Evolutionary conservation across 2,797 vertebrate genomes (phyloP).

Genomic region (Cryptoblepharus egeriae): DNA sequence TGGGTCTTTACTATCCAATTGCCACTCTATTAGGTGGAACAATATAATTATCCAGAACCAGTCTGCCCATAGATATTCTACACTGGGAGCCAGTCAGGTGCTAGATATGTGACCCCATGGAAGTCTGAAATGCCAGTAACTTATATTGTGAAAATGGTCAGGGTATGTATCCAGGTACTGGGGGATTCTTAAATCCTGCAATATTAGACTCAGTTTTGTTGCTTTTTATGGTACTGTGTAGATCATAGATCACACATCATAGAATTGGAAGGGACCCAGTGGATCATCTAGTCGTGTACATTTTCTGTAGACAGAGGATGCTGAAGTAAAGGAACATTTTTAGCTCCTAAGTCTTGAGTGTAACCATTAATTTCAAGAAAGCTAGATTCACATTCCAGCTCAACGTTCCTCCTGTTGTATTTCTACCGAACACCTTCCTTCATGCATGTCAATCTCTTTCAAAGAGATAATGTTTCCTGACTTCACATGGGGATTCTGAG

Average conservation of each 20-base stretch:
- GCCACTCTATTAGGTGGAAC: too few relatives aligned
- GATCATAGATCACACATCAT: too few relatives aligned
- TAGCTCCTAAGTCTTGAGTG: not conserved
- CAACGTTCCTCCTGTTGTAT: constrained; percentile 56
- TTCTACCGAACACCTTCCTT: constrained; percentile 28
- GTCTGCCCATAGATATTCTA: too few relatives aligned
- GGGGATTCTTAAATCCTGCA: not conserved
- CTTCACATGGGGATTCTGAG: not conserved
- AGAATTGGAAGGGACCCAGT: too few relatives aligned
- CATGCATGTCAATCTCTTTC: constrained; percentile 21
- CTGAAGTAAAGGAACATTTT: not conserved
- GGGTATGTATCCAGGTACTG: not conserved
- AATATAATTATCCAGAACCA: too few relatives aligned
- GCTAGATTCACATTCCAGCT: constrained; percentile 35
- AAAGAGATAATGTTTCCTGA: constrained; percentile 14
- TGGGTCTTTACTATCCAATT: too few relatives aligned
- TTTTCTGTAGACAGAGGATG: not conserved
- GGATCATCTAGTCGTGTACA: too few relatives aligned
- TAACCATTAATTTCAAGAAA: not conserved
- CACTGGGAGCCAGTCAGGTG: not conserved
- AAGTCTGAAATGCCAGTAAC: not conserved
- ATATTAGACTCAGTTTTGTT: not conserved
- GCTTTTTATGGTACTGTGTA: not conserved
- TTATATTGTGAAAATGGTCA: not conserved
- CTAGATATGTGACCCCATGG: not conserved